A percentile compares a stretch with the other conserved stretches of the same genome.
phyloP scores from a whole-genome alignment of 92 coral and sea anemone genomes.

The Ricordea florida region DNA sequence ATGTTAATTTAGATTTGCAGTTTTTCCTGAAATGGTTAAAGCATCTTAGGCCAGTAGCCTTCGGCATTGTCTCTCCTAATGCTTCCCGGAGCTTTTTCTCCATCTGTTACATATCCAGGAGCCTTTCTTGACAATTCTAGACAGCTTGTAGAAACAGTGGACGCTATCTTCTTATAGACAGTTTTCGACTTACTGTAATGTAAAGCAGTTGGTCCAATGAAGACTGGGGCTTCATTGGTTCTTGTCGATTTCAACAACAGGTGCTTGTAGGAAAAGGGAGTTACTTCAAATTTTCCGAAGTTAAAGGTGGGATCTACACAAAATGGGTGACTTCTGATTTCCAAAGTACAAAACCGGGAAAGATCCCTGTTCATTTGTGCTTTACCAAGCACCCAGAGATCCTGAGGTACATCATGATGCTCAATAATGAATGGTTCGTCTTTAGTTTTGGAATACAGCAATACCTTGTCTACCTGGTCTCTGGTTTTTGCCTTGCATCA shows the following conservation, averaged over 20 bases:
- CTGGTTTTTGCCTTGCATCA: neutral
- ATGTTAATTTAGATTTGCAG: conserved; percentile 15
- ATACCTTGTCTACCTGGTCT: conserved; percentile 43
- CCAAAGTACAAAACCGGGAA: conserved; percentile 33
- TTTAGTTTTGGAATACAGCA: conserved; percentile 22
- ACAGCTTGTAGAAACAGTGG: conserved; percentile 24
- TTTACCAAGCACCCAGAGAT: conserved; percentile 49
- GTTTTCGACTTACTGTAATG: conserved; percentile 44
- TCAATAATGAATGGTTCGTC: conserved; percentile 37
- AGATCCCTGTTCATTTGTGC: conserved; percentile 29
- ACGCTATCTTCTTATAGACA: conserved; percentile 34
- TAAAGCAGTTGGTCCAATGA: conserved; percentile 46
- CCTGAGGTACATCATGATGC: conserved; percentile 52
- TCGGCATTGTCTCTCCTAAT: conserved; percentile 24
- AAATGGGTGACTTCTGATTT: conserved; percentile 29
- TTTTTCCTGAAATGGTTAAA: conserved; percentile 36
- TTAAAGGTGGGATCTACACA: conserved; percentile 63
- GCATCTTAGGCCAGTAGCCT: conserved; percentile 42
- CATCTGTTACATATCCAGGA: conserved; percentile 39
- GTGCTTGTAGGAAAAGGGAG: conserved; percentile 55
- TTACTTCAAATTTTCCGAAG: conserved; percentile 52
- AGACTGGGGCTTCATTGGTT: conserved; percentile 45
- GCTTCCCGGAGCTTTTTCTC: conserved; percentile 31
- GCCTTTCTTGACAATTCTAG: conserved; percentile 28
- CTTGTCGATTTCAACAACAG: conserved; percentile 38